Base-by-base conservation (phyloP, 2,113 vertebrate species). In the Pimephales promelas region DNA sequence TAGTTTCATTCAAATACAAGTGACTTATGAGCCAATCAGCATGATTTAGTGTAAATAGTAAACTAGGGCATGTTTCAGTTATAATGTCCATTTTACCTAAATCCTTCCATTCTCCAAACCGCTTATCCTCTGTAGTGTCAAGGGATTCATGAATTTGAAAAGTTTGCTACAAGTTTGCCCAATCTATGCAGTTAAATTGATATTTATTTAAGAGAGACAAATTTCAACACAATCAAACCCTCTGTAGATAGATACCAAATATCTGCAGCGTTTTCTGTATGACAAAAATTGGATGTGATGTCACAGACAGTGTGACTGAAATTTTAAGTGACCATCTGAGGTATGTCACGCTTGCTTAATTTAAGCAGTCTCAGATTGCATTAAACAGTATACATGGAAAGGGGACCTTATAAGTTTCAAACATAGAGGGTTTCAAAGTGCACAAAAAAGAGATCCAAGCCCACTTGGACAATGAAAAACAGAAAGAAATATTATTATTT, bases 231-330 rank as follows among this genome's bases (percentile, higher is more conserved):
- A 20, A 52, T 16, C 49, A 52, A 52, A 52, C 47, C 16, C 49
- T 52, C 16, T 52, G 16, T 52, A 52, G 49, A 47, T 13, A 13
- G 45, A 52, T 5, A 52, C 16, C 49, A 52, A 16, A 52, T 52
- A 18, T 52, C 49, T 52, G n/a, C n/a, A n/a, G n/a, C n/a, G n/a
- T n/a, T 68, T 36, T 68, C 9, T 68, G 18, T 36, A 36, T 68
- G 64, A n/a, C 64, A 68, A 34, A 4, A 20, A 68, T 9, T 68
- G 62, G 16, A 66, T 66, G 62, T 66, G 28, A 34, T 43, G 68
- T 71, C 22, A 43, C 36, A 71, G 68, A n/a, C n/a, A n/a, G n/a
- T n/a, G n/a, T 45, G 10, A 71, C 40, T 71, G 64, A 68, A 68
- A 68, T 34, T 22, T 1, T 16, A 34, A 36, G 31, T 66, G 61